A percentile compares a stretch with the other conserved stretches of the same genome.
Evolutionary conservation across 2,888 invertebrate species (phyloP).

Genomic region (Papilio gigon): DNA sequence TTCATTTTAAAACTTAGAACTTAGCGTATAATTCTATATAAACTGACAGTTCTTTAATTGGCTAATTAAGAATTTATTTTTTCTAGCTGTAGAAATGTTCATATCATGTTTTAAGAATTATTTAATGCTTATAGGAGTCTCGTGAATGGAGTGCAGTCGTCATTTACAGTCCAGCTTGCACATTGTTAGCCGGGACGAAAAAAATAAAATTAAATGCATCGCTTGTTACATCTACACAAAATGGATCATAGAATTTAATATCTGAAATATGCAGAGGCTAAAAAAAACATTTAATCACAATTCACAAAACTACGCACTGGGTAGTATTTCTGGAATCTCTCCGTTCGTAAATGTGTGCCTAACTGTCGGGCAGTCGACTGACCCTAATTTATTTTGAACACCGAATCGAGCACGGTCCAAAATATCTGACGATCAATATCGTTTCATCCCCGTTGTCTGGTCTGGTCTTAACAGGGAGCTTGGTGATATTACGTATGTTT

Average conservation of each 20-base stretch:
- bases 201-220: too few species aligned
- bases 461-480: not conserved
- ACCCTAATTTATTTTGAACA: conserved; percentile 23
- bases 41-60: not conserved
- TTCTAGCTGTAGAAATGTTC: not conserved
- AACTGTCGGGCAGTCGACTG: conserved; percentile 15
- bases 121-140: not conserved
- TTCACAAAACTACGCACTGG: not conserved
- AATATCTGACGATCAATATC: conserved; percentile 15
- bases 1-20: too few species aligned
- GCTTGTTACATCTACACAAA: too few species aligned
- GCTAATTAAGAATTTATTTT: not conserved
- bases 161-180: conserved; percentile 33
- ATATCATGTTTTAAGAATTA: not conserved
- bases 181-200: conserved; percentile 27
- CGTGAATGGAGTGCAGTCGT: conserved; percentile 21
- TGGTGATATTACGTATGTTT: too few species aligned
- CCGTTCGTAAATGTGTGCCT: not conserved
- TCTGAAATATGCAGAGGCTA: not conserved
- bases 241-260: not conserved
- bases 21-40: too few species aligned
- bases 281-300: not conserved
- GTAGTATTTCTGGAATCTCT: conserved; percentile 1
- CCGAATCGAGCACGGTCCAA: conserved; percentile 17
- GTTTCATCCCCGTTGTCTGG: not conserved